Conservation (phyloP, 2,113 vertebrate genomes). For the Grallaria varia region DNA sequence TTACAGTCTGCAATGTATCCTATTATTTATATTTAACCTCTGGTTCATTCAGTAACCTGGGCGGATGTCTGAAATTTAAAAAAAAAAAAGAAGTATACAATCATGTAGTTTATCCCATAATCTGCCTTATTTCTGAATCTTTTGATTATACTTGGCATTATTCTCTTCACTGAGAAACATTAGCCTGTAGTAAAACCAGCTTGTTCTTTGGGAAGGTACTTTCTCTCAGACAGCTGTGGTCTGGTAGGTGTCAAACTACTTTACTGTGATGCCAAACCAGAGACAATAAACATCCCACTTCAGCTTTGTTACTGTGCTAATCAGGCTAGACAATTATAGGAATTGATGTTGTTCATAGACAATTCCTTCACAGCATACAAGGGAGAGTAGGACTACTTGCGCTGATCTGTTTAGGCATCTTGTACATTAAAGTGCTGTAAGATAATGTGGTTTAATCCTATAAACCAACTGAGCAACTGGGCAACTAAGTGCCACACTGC, state of each 20-base stretch:
- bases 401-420: neutral
- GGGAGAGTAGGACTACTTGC: neutral
- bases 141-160: neutral
- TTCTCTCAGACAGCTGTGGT: neutral
- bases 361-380: neutral
- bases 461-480: neutral
- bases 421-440: neutral
- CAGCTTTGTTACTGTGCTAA: neutral
- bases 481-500: neutral
- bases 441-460: neutral
- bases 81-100: neutral
- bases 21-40: neutral
- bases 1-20: neutral
- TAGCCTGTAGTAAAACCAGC: neutral
- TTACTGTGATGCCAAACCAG: neutral
- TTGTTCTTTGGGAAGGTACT: neutral
- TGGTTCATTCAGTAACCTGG: neutral
- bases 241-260: neutral
- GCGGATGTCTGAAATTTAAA: neutral
- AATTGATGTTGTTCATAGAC: neutral
- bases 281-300: neutral
- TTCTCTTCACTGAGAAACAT: neutral
- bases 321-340: neutral
- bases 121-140: neutral
- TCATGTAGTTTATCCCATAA: neutral